A percentile compares a stretch with the other conserved stretches of the same genome.
phyloP scores from a whole-genome alignment of 1,140 invertebrate species.

The Monochamus saltuarius region DNA sequence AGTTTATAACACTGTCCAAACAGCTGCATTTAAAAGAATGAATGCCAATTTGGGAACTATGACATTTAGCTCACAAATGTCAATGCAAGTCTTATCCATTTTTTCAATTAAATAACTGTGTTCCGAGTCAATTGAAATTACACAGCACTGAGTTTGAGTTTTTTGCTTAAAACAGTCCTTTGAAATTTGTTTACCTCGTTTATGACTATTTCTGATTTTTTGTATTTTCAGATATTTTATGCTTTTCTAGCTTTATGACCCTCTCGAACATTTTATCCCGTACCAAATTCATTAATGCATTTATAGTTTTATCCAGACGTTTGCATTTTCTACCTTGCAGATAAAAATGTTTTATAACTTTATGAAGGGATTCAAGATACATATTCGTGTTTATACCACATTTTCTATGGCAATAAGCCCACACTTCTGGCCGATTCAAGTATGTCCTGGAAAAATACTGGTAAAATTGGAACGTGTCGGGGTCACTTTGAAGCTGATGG shows the following conservation, averaged over 20 bases:
- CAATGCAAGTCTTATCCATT: background rate
- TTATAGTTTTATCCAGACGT: constrained; percentile 19
- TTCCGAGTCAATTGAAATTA: background rate
- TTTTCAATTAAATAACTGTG: constrained; percentile 14
- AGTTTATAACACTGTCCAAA: constrained; percentile 7
- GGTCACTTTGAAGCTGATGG: background rate
- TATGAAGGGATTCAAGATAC: constrained; percentile 26
- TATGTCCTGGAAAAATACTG: background rate
- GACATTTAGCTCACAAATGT: constrained; percentile 11
- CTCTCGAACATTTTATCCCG: constrained; percentile 7
- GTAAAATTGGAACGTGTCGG: background rate
- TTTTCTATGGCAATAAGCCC: constrained; percentile 26
- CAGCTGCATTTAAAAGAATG: constrained; percentile 15
- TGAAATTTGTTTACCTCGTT: constrained; percentile 9
- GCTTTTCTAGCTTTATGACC: constrained; percentile 6
- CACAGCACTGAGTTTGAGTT: background rate
- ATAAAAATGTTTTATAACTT: constrained; percentile 25
- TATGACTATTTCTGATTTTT: constrained; percentile 10
- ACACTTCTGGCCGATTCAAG: constrained; percentile 1
- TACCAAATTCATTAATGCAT: constrained; percentile 14
- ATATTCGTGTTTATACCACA: constrained; percentile 31
- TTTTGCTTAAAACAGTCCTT: background rate
- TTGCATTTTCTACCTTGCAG: constrained; percentile 17
- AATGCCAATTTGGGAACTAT: constrained; percentile 3
- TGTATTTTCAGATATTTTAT: constrained; percentile 1